A percentile compares a stretch with the other conserved stretches of the same genome.
These are phyloP conservation scores for Leucoptera coffeella DNA, from an alignment of 2,888 invertebrate genomes.

Conservation along the genomic window DNA sequence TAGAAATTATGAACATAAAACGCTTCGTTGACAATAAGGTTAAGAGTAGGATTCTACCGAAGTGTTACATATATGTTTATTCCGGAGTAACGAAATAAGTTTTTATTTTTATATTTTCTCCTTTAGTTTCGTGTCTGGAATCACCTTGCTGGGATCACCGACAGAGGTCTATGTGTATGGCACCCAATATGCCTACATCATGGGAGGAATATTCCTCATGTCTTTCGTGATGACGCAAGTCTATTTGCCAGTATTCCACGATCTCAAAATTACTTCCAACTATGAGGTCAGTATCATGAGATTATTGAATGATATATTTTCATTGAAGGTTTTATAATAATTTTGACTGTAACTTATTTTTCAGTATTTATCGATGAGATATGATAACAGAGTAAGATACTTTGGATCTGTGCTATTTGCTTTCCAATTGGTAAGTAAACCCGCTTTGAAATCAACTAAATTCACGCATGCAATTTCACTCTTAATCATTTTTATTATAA, in stretches of 20 bases:
- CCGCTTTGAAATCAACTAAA: no score
- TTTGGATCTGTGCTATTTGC: conserved; percentile 66
- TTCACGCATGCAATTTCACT: no score
- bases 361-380: conserved; percentile 67
- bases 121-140: conserved; percentile 70
- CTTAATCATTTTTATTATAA: no score
- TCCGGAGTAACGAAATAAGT: no score
- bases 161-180: conserved; percentile 80
- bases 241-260: conserved; percentile 70
- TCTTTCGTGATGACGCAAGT: conserved; percentile 60
- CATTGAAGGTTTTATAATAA: background rate
- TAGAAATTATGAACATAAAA: no score
- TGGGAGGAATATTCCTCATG: conserved; percentile 58
- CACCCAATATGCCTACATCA: conserved; percentile 65
- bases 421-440: conserved; percentile 64
- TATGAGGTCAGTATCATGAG: no score
- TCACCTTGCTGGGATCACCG: conserved; percentile 70
- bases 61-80: no score
- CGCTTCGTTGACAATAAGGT: no score
- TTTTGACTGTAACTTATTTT: conserved; percentile 12
- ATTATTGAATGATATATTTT: no score
- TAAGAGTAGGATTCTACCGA: no score
- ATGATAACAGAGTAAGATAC: conserved; percentile 61
- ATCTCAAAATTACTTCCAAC: conserved; percentile 68
- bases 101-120: no score